These are phyloP conservation scores for Xestia c-nigrum DNA, from an alignment of 2,888 invertebrate genomes.

Conservation along the genomic window DNA sequence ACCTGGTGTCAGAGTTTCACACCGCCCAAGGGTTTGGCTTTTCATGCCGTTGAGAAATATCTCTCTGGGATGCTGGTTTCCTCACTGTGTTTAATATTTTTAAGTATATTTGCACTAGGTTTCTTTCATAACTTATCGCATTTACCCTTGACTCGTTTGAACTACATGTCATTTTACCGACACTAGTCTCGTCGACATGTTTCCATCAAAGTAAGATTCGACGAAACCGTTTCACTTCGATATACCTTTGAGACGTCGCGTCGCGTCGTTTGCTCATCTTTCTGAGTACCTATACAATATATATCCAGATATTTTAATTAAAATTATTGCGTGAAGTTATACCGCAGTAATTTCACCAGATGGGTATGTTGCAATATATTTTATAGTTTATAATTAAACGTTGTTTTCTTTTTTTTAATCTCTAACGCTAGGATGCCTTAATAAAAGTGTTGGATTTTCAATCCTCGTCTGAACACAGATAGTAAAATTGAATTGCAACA, in stretches of 20 bases:
- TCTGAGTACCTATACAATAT: not conserved
- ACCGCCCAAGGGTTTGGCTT: no score
- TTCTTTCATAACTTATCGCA: not conserved
- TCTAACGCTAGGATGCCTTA: not conserved
- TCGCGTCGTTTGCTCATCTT: not conserved
- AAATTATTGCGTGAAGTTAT: not conserved
- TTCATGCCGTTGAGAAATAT: no score
- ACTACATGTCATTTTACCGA: not conserved
- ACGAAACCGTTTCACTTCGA: slow-evolving; percentile 1
- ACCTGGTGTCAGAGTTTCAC: no score
- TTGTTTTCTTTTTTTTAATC: no score
- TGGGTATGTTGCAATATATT: not conserved
- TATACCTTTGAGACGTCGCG: slow-evolving; percentile 7
- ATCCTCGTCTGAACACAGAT: not conserved
- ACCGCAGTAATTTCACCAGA: not conserved
- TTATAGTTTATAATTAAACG: not conserved
- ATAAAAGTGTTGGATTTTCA: not conserved
- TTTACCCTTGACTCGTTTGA: not conserved
- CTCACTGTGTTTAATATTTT: not conserved
- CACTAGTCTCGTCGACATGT: not conserved
- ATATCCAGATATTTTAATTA: not conserved
- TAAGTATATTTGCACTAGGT: not conserved
- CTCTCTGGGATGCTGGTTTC: no score
- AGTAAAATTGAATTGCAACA: not conserved
- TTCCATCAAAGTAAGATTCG: slow-evolving; percentile 9